Percentiles rank a stretch among this genome's conserved stretches.
These are phyloP conservation scores for Sebastes vulpes DNA, from an alignment of 2,797 vertebrate genomes.

Conservation along the genomic window DNA sequence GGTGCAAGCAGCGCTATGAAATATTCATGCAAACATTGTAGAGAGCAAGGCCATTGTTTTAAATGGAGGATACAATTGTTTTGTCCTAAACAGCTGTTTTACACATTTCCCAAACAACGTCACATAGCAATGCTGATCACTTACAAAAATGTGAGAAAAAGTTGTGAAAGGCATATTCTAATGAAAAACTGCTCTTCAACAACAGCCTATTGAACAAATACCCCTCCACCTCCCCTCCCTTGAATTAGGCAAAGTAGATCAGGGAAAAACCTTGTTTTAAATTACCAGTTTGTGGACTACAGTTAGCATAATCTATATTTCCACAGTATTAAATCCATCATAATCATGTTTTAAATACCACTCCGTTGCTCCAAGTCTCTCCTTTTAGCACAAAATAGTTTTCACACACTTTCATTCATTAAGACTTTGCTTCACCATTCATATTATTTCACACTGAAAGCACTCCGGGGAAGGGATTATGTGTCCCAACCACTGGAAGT, in stretches of 20 bases:
- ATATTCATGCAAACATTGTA: constrained; percentile 11
- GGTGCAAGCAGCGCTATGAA: background rate
- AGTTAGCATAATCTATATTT: background rate
- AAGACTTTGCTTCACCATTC: constrained; percentile 6
- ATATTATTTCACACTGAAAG: constrained; percentile 53
- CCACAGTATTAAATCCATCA: constrained; percentile 1
- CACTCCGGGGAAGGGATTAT: constrained; percentile 33
- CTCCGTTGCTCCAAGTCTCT: background rate
- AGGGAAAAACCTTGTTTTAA: background rate
- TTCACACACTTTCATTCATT: constrained; percentile 14
- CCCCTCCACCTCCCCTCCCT: background rate
- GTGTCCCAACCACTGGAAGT: constrained; percentile 38
- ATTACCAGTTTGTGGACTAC: background rate
- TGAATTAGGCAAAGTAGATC: background rate
- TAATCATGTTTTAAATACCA: background rate
- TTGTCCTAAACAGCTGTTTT: constrained; percentile 6
- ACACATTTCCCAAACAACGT: background rate
- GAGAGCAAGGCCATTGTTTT: constrained; percentile 8
- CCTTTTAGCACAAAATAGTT: background rate
- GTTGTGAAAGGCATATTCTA: background rate
- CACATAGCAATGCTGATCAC: background rate
- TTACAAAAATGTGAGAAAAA: constrained; percentile 16
- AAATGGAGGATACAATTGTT: constrained; percentile 8
- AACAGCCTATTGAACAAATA: constrained; percentile 2
- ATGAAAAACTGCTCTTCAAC: background rate